A percentile compares a stretch with the other conserved stretches of the same genome.
Evolutionary conservation across 2,888 invertebrate genomes (phyloP).

Genomic region (Phalera bucephala): DNA sequence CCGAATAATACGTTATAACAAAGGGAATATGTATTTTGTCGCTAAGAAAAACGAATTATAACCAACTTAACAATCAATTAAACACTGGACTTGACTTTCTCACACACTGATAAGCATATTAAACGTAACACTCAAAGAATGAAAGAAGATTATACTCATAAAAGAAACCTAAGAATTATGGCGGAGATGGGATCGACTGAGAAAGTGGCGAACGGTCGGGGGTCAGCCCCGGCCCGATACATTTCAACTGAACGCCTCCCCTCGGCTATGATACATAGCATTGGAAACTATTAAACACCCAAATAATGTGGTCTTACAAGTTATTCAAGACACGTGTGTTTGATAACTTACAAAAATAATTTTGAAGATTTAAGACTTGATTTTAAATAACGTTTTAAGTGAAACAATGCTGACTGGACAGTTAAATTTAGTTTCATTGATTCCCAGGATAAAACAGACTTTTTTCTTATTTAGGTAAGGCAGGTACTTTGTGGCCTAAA

Average conservation of each 20-base stretch:
- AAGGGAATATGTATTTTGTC: no score
- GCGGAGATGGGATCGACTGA: conserved; percentile 71
- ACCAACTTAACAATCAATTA: no score
- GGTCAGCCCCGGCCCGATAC: conserved; percentile 68
- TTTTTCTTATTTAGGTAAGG: no score
- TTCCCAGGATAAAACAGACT: no score
- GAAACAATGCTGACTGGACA: no score
- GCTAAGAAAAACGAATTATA: no score
- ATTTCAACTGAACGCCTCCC: conserved; percentile 48
- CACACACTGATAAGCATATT: background rate
- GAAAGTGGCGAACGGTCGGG: conserved; percentile 67
- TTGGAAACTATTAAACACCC: conserved; percentile 10
- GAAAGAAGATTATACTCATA: conserved; percentile 27
- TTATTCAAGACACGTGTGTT: conserved; percentile 2
- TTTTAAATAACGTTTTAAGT: no score
- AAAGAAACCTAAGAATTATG: conserved; percentile 50
- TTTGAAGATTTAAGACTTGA: no score
- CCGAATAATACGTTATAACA: no score
- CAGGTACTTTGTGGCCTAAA: no score
- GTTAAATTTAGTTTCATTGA: no score
- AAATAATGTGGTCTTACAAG: conserved; percentile 19
- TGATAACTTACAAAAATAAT: background rate
- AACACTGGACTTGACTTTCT: no score
- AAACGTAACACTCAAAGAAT: background rate
- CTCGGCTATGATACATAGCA: conserved; percentile 14